These are phyloP conservation scores for Hydrophis major DNA, from an alignment of 2,797 vertebrate species.

Conservation along the genomic window DNA sequence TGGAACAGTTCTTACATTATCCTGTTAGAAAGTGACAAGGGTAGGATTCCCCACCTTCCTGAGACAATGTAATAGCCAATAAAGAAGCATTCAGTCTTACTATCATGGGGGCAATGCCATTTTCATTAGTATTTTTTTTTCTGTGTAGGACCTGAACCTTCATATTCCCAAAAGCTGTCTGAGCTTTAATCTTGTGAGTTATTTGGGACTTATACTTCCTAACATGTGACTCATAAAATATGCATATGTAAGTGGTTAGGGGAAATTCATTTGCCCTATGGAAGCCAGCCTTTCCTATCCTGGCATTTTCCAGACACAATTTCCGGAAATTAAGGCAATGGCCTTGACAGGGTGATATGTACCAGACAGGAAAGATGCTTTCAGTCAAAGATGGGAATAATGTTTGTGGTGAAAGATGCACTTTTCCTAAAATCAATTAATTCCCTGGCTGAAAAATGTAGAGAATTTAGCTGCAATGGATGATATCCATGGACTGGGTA, in stretches of 20 bases:
- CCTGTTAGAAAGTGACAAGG: constrained; percentile 45
- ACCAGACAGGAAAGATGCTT: not conserved
- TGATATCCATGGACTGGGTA: not conserved
- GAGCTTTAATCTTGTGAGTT: not conserved
- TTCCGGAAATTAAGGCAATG: not conserved
- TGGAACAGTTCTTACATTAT: constrained; percentile 54
- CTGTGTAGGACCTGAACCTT: constrained; percentile 4
- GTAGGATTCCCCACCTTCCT: constrained; percentile 24
- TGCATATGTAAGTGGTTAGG: not conserved
- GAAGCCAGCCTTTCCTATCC: not conserved
- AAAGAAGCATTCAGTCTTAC: constrained; percentile 18
- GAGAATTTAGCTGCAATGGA: not conserved
- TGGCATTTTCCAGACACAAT: not conserved
- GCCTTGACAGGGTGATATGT: not conserved
- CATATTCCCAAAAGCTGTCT: constrained; percentile 15
- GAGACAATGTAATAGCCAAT: constrained; percentile 47
- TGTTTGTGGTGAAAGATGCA: not conserved
- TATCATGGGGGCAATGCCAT: constrained; percentile 34
- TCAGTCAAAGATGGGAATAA: not conserved
- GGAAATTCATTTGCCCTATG: not conserved
- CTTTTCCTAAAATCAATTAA: not conserved
- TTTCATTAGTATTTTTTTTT: constrained; percentile 44
- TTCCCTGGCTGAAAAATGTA: not conserved
- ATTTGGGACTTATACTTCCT: not conserved
- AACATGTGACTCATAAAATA: not conserved